Conservation (phyloP, 2,888 invertebrate species). For the Campopleginae sp. region DNA sequence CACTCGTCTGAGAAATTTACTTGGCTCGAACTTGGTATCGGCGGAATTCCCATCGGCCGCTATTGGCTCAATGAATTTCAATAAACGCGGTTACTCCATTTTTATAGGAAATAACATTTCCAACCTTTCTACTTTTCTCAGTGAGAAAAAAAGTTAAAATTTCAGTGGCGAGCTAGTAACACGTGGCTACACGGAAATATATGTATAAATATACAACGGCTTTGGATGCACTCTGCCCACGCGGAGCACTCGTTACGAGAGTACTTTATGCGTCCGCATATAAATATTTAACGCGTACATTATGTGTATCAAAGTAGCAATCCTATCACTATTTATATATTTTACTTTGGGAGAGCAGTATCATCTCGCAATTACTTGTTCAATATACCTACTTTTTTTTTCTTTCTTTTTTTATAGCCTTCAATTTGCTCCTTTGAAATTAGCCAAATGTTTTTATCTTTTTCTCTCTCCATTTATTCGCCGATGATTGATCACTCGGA, state of each 20-base stretch:
- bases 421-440: neutral
- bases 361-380: neutral
- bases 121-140: too few species aligned
- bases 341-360: neutral
- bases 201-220: conserved; percentile 4
- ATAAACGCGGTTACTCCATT: neutral
- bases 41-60: conserved; percentile 25
- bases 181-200: conserved; percentile 7
- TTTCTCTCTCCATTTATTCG: neutral
- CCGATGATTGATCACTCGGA: neutral
- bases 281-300: conserved; percentile 58
- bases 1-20: conserved; percentile 62
- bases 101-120: too few species aligned
- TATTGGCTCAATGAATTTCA: neutral
- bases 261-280: conserved; percentile 66
- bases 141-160: conserved; percentile 58
- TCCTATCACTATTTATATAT: conserved; percentile 28
- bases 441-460: neutral
- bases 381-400: neutral
- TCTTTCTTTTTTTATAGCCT: neutral
- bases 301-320: conserved; percentile 33
- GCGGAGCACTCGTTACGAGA: conserved; percentile 61
- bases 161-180: conserved; percentile 51
- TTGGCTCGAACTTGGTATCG: conserved; percentile 32
- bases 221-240: conserved; percentile 61